Evolutionary conservation across 1,140 invertebrate genomes (phyloP).

Genomic region (Hestina assimilis): DNA sequence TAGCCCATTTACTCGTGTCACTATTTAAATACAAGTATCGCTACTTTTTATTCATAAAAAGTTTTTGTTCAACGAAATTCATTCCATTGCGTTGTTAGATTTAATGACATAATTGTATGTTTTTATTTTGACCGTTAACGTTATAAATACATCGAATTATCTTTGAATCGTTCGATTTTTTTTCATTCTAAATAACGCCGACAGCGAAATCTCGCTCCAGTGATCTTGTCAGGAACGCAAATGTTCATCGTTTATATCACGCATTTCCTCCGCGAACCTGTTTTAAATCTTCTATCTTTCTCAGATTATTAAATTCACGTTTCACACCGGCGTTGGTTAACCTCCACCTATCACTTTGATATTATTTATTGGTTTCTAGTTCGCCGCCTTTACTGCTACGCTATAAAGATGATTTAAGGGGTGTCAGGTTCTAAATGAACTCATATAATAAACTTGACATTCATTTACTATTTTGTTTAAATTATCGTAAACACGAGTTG

Average conservation of each 20-base stretch:
- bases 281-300: slow-evolving; percentile 33
- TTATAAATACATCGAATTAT: not conserved
- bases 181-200: not conserved
- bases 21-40: no score
- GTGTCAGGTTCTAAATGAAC: slow-evolving; percentile 30
- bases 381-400: slow-evolving; percentile 21
- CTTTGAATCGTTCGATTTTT: not conserved
- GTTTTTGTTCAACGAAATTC: no score
- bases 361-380: slow-evolving; percentile 26
- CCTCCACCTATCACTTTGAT: slow-evolving; percentile 24
- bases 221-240: slow-evolving; percentile 16
- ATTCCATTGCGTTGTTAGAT: no score
- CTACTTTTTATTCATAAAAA: no score
- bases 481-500: not conserved
- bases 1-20: no score
- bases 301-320: slow-evolving; percentile 24
- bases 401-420: slow-evolving; percentile 32
- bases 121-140: no score
- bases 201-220: slow-evolving; percentile 9
- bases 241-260: slow-evolving; percentile 48
- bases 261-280: slow-evolving; percentile 52
- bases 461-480: slow-evolving; percentile 23
- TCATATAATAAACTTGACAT: slow-evolving; percentile 25
- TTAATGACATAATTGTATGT: not conserved
- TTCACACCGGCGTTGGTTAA: slow-evolving; percentile 19